A percentile compares a stretch with the other conserved stretches of the same genome.
These are phyloP conservation scores for Drosophila nigritarsus DNA, from an alignment of 2,888 invertebrate genomes.

Conservation along the genomic window DNA sequence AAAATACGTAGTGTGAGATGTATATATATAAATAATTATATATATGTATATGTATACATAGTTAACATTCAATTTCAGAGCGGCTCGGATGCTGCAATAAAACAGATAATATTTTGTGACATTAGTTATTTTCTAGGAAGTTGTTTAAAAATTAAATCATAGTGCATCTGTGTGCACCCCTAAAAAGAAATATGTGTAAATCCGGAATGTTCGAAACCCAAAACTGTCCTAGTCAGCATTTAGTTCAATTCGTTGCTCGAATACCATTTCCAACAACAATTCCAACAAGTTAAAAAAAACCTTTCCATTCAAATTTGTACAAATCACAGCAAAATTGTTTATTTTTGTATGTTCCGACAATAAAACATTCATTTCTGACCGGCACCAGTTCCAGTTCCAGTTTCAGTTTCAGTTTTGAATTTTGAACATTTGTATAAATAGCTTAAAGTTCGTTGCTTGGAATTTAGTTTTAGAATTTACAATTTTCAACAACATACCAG, in stretches of 20 bases:
- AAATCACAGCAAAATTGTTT: slow-evolving; percentile 51
- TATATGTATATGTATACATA: not conserved
- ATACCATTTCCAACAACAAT: slow-evolving; percentile 59
- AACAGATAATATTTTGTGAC: not conserved
- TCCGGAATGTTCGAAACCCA: slow-evolving; percentile 30
- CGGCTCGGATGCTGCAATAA: slow-evolving; percentile 14
- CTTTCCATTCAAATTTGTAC: slow-evolving; percentile 46
- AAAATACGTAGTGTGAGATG: slow-evolving; percentile 19
- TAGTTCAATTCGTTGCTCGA: slow-evolving; percentile 46
- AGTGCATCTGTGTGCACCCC: slow-evolving; percentile 13
- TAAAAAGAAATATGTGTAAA: slow-evolving; percentile 3
- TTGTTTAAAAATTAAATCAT: not conserved
- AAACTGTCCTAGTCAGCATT: slow-evolving; percentile 39
- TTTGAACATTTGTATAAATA: slow-evolving; percentile 57
- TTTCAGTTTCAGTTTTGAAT: slow-evolving; percentile 48
- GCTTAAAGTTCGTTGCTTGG: slow-evolving; percentile 74
- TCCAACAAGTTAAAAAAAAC: slow-evolving; percentile 18
- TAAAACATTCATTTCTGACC: slow-evolving; percentile 58
- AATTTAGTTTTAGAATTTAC: slow-evolving; percentile 65
- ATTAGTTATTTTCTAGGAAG: not conserved
- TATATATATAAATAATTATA: not conserved
- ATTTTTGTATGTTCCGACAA: slow-evolving; percentile 39
- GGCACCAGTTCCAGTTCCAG: slow-evolving; percentile 44
- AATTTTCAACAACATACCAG: slow-evolving; percentile 58
- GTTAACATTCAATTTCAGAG: not conserved